Percentiles rank a stretch among this genome's conserved stretches.
Conservation (phyloP, 1,140 invertebrate species). For the Pseudomyrmex dendroicus region DNA sequence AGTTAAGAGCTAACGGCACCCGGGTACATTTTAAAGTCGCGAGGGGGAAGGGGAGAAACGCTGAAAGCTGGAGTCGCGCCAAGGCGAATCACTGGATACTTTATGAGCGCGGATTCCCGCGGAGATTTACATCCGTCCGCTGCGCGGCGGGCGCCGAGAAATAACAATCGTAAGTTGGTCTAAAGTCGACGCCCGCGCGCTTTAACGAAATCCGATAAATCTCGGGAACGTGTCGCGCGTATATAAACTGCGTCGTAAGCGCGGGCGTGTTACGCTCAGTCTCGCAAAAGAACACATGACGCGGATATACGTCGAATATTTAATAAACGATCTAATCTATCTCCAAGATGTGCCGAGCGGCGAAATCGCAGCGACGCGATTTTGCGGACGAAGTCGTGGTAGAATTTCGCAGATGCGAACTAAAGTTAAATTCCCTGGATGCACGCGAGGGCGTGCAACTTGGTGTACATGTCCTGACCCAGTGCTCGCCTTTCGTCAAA, state of each 20-base stretch:
- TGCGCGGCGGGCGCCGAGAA: constrained; percentile 51
- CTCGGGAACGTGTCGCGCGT: constrained; percentile 13
- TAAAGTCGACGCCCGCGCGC: constrained; percentile 2
- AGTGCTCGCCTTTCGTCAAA: constrained; percentile 72
- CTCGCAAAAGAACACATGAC: background rate
- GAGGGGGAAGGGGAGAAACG: background rate
- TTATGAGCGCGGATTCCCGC: constrained; percentile 59
- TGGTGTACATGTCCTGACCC: constrained; percentile 73
- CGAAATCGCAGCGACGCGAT: background rate
- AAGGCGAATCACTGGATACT: constrained; percentile 62
- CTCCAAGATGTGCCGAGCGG: background rate
- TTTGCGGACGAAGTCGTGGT: background rate
- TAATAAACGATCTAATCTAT: constrained; percentile 51
- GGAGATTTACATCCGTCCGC: constrained; percentile 45
- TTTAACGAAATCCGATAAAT: constrained; percentile 39
- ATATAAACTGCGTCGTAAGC: background rate
- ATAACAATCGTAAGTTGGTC: constrained; percentile 60
- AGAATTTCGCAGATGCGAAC: constrained; percentile 71
- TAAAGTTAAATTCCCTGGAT: constrained; percentile 76
- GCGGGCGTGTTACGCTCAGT: background rate
- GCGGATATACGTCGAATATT: background rate
- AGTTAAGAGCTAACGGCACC: constrained; percentile 58
- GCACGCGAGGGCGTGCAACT: constrained; percentile 71
- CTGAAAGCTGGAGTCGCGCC: constrained; percentile 64
- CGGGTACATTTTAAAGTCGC: constrained; percentile 57